These are phyloP conservation scores for Anadara kagoshimensis DNA, from an alignment of 1,140 invertebrate species.

Conservation along the genomic window DNA sequence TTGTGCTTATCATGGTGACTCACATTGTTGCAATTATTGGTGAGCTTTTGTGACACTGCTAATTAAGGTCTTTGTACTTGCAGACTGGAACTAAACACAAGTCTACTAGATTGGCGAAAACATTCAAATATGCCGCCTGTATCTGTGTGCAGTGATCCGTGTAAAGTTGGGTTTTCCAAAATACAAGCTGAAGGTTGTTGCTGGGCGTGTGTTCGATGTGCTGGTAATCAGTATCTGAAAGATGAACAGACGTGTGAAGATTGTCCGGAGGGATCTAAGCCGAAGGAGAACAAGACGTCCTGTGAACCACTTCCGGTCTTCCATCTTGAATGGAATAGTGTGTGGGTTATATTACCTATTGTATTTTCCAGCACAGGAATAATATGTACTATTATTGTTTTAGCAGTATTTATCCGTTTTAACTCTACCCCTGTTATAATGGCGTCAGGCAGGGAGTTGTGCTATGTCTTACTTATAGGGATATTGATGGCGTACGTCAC, in stretches of 20 bases:
- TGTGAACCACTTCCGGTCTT: constrained; percentile 73
- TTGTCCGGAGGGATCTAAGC: constrained; percentile 76
- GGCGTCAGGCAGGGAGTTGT: constrained; percentile 73
- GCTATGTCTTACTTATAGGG: constrained; percentile 71
- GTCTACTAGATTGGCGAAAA: constrained; percentile 60
- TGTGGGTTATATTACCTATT: constrained; percentile 78
- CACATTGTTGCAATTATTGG: too few species aligned
- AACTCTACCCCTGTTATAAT: constrained; percentile 72
- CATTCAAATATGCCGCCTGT: constrained; percentile 68
- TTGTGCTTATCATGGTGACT: too few species aligned
- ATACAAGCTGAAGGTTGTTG: constrained; percentile 84
- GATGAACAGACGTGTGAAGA: constrained; percentile 79
- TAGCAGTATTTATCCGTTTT: constrained; percentile 67
- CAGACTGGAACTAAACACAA: constrained; percentile 59
- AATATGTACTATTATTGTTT: constrained; percentile 60
- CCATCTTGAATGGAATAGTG: constrained; percentile 77
- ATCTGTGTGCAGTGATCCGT: constrained; percentile 82
- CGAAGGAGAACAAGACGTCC: constrained; percentile 62
- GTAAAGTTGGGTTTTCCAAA: constrained; percentile 83
- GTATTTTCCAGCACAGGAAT: constrained; percentile 76
- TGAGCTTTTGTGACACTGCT: too few species aligned
- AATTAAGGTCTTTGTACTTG: constrained; percentile 33
- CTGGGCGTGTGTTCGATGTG: constrained; percentile 78
- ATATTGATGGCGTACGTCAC: constrained; percentile 72
- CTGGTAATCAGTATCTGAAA: constrained; percentile 77